Conservation (phyloP, 2,113 vertebrate species). For the Nyctereutes procyonoides region DNA sequence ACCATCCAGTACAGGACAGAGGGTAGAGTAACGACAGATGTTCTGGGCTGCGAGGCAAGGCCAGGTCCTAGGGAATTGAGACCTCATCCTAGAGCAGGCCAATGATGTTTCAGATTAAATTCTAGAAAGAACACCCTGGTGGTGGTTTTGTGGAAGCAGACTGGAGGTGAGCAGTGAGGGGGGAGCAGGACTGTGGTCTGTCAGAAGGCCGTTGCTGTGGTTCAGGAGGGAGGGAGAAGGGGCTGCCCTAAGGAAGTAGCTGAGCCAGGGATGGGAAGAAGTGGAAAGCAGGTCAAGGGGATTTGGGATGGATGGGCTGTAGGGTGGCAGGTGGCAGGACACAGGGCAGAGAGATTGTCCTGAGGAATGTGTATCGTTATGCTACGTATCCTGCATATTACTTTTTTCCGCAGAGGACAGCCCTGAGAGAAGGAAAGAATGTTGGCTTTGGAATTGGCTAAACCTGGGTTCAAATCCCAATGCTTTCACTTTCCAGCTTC, state of each 20-base stretch:
- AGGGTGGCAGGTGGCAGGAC: neutral
- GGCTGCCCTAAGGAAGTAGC: too few species aligned
- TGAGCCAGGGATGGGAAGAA: neutral
- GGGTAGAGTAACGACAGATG: too few species aligned
- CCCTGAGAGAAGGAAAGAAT: neutral
- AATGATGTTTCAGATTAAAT: neutral
- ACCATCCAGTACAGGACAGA: neutral
- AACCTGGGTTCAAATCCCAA: neutral
- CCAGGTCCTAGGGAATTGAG: neutral
- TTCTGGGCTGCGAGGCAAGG: neutral
- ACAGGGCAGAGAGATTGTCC: fast-evolving
- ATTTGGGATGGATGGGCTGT: neutral
- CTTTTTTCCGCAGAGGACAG: neutral
- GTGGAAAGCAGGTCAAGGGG: neutral
- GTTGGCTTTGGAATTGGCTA: neutral
- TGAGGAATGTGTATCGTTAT: fast-evolving
- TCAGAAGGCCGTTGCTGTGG: neutral
- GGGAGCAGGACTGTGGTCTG: fast-evolving
- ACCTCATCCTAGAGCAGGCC: neutral
- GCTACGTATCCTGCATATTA: fast-evolving
- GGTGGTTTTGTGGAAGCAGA: neutral
- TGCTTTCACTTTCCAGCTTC: neutral
- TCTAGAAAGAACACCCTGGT: neutral
- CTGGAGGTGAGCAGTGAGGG: neutral
- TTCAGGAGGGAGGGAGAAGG: neutral